Conservation (phyloP, 2,888 invertebrate genomes). For the Conomelus anceps region DNA sequence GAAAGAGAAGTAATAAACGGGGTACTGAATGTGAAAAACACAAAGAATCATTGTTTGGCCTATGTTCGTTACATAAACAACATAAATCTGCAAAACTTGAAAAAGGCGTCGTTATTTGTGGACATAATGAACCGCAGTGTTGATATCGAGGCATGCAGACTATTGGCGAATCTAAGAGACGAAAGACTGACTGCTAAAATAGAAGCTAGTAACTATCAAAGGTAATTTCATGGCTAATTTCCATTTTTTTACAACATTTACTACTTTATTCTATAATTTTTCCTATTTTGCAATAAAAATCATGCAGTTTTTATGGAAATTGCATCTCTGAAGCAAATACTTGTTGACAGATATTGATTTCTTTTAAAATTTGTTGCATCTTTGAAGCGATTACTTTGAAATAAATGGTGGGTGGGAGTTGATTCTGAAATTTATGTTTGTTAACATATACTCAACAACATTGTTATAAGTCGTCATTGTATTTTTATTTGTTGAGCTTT, state of each 20-base stretch:
- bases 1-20: constrained; percentile 97
- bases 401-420: no score
- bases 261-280: not conserved
- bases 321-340: no score
- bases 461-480: no score
- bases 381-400: no score
- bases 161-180: constrained; percentile 82
- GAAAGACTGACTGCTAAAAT: constrained; percentile 83
- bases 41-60: constrained; percentile 90
- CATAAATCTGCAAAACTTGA: constrained; percentile 89
- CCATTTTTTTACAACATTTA: not conserved
- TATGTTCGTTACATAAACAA: constrained; percentile 95
- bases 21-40: constrained; percentile 84
- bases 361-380: no score
- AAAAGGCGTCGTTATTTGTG: constrained; percentile 89
- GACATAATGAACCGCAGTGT: constrained; percentile 88
- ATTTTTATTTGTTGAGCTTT: no score
- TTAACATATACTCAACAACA: no score
- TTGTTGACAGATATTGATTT: no score
- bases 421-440: no score
- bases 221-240: constrained; percentile 49
- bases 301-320: no score
- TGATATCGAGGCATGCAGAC: constrained; percentile 86
- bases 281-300: not conserved
- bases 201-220: constrained; percentile 80